phyloP scores from a whole-genome alignment of 2,797 vertebrate genomes.

The Serranus cabrilla region DNA sequence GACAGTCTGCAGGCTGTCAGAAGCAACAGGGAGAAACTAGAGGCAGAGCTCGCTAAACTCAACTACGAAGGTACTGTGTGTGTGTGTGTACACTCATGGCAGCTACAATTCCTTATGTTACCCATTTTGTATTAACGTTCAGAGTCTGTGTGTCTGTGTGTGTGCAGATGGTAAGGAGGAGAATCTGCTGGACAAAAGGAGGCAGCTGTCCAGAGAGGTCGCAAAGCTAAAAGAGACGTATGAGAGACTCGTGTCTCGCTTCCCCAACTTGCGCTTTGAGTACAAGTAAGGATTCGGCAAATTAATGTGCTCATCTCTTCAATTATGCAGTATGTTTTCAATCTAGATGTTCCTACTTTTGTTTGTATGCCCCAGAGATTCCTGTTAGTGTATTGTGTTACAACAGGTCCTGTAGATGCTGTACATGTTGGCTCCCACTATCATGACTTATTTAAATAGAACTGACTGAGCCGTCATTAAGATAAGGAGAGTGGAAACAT shows the following conservation, averaged over 20 bases:
- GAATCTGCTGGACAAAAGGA: conserved; percentile 86
- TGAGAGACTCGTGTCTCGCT: conserved; percentile 89
- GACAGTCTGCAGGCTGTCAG: conserved; percentile 86
- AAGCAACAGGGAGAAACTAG: conserved; percentile 86
- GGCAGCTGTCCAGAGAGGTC: conserved; percentile 84
- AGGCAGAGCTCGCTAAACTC: conserved; percentile 89
- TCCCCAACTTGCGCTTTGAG: conserved; percentile 92
- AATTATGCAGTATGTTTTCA: not conserved
- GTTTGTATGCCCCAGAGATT: not conserved
- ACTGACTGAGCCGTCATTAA: too few species aligned
- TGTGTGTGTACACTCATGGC: not conserved
- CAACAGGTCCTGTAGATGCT: too few species aligned
- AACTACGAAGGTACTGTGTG: conserved; percentile 90
- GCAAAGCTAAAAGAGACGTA: conserved; percentile 85
- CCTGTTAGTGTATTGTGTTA: not conserved
- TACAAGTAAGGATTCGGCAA: conserved; percentile 88
- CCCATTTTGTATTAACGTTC: not conserved
- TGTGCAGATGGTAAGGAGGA: conserved; percentile 90
- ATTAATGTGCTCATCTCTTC: not conserved
- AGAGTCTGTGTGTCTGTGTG: not conserved
- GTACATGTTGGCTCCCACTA: too few species aligned
- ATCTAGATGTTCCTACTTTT: not conserved
- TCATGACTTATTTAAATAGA: too few species aligned
- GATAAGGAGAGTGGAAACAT: too few species aligned
- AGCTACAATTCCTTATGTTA: not conserved